These are phyloP conservation scores for Temnothorax unifasciatus DNA, from an alignment of 2,888 invertebrate genomes.

Conservation along the genomic window DNA sequence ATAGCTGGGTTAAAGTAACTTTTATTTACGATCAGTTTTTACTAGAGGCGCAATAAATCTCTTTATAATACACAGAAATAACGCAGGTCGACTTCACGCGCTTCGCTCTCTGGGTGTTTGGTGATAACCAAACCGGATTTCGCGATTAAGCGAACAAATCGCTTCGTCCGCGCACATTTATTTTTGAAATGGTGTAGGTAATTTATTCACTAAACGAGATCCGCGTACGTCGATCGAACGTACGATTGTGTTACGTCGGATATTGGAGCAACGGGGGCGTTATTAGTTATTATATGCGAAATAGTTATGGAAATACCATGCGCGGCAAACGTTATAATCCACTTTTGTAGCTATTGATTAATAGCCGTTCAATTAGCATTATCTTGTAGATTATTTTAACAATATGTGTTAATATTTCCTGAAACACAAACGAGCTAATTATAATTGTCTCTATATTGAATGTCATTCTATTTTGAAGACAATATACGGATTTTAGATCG, in stretches of 20 bases:
- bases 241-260: neutral
- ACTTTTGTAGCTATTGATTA: constrained; percentile 12
- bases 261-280: constrained; percentile 21
- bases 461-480: neutral
- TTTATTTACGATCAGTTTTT: constrained; percentile 76
- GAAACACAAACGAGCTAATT: constrained; percentile 4
- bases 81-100: constrained; percentile 52
- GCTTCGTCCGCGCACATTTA: constrained; percentile 39
- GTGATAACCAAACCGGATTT: constrained; percentile 52
- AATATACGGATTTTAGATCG: neutral
- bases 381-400: neutral
- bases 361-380: neutral
- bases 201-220: constrained; percentile 30
- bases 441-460: constrained; percentile 26
- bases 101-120: constrained; percentile 36
- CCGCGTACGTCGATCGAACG: neutral
- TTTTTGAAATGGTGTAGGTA: constrained; percentile 8
- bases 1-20: constrained; percentile 77
- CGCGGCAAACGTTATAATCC: neutral
- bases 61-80: constrained; percentile 53
- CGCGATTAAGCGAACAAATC: constrained; percentile 72
- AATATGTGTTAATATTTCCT: neutral
- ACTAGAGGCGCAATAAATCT: constrained; percentile 63
- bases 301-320: neutral
- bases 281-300: neutral